Conservation (phyloP, 1,140 invertebrate genomes). For the Colletes gigas region DNA sequence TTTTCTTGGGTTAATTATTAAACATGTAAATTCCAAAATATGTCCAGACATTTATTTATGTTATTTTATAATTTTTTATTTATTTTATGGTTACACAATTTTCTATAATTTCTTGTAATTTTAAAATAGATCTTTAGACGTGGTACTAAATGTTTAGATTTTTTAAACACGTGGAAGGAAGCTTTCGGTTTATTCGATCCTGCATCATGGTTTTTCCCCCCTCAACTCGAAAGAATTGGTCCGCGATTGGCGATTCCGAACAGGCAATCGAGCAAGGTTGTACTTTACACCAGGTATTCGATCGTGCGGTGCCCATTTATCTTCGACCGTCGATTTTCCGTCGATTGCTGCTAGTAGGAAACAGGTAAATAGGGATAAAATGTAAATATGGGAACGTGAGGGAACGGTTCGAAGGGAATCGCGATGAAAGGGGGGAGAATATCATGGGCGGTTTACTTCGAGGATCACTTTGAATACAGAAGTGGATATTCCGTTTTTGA, state of each 20-base stretch:
- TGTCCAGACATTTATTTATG: no score
- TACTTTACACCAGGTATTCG: neutral
- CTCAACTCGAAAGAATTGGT: slow-evolving; percentile 13
- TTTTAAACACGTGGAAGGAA: no score
- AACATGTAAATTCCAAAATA: no score
- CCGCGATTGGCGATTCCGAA: slow-evolving; percentile 1
- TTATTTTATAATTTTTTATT: no score
- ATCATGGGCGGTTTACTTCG: neutral
- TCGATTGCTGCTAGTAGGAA: neutral
- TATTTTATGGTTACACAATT: no score
- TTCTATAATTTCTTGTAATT: no score
- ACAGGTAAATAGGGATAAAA: slow-evolving; percentile 1
- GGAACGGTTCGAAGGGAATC: neutral
- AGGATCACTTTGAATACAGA: neutral
- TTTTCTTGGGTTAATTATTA: no score
- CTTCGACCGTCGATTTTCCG: slow-evolving; percentile 1
- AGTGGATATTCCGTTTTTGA: no score
- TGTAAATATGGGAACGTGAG: slow-evolving; percentile 19
- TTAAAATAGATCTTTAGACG: no score
- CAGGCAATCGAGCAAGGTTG: neutral
- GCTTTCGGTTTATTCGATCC: no score
- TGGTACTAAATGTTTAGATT: no score
- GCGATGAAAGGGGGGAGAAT: neutral
- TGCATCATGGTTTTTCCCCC: no score
- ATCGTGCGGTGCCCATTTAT: slow-evolving; percentile 4